Evolutionary conservation across 1,140 invertebrate genomes (phyloP), one percentile per base, ranked within the genome.

Genomic region (Drosophila rufa): DNA sequence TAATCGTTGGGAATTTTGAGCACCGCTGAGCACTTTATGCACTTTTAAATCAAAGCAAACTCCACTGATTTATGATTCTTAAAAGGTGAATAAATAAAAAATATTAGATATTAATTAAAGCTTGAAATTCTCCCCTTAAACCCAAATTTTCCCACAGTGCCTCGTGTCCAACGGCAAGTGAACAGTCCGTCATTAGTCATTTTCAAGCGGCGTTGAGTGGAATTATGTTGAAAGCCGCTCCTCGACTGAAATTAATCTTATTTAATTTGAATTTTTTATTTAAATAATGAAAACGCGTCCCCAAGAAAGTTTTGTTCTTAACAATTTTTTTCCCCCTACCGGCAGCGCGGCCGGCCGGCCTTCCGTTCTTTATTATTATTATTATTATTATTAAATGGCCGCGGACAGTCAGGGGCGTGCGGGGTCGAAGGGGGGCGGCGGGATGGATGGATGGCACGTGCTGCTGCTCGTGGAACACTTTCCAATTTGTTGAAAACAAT

Each of bases 401-500:
- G 75, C 62, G 73, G 79, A 80, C 61, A 74, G 64, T 45, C 25
- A 3, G 12, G 58, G 30, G 36, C 17, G 25, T 17, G 27, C n/a
- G 30, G 40, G 25, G 12, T 6, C 12, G 45, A 15, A n/a, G 11
- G n/a, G 42, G 45, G 22, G 15, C 6, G 27, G 33, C 6, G 42
- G 40, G 43, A 14, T 38, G 15, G 22, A 30, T 38, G 43, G 48
- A 30, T 61, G 82, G 81, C 82, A 85, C 82, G 82, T 79, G 82
- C 82, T 73, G 69, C 76, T 71, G 75, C 75, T 76, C 80, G 78
- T 76, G 74, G 78, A 84, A 89, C 80, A 89, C 85, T 89, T 89
- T 90, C 85, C 80, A 89, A 89, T 89, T 89, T 89, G 84, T 89
- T 89, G 85, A 89, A 87, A 87, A 89, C 80, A 89, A 89, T 87